Evolutionary conservation across 2,888 invertebrate genomes (phyloP).

Genomic region (Bombylius major): DNA sequence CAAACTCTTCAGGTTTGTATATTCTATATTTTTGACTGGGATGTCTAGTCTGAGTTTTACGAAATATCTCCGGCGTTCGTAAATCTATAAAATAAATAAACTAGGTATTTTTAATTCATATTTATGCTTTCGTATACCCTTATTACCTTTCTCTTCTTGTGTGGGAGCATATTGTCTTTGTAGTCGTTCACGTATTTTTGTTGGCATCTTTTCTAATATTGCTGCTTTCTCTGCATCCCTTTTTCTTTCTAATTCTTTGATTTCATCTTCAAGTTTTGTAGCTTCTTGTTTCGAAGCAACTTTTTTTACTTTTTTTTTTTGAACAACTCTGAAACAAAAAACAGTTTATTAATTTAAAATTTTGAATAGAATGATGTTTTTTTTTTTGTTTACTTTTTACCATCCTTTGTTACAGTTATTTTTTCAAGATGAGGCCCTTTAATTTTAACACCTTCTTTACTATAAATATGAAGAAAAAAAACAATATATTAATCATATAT

Average conservation of each 20-base stretch:
- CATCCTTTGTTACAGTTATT: neutral
- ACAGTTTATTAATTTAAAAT: neutral
- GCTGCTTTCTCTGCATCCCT: neutral
- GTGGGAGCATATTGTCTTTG: neutral
- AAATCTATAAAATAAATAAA: neutral
- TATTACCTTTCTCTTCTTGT: neutral
- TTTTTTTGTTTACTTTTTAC: neutral
- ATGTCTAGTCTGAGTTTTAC: neutral
- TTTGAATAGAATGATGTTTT: neutral
- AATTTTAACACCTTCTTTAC: neutral
- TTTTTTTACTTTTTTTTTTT: neutral
- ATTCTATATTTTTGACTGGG: neutral
- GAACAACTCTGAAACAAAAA: neutral
- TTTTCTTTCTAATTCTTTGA: neutral
- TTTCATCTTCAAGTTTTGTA: neutral
- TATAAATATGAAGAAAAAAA: neutral
- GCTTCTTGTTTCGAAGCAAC: neutral
- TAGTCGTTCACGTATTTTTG: slow-evolving; percentile 1
- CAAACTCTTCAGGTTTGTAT: slow-evolving; percentile 16
- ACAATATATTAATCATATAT: neutral
- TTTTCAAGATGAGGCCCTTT: neutral
- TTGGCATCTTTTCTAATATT: slow-evolving; percentile 3
- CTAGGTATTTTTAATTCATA: no score
- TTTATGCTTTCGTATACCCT: no score
- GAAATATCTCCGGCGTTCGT: slow-evolving; percentile 9